Conservation (phyloP, 2,113 vertebrate genomes). For the Clarias batrachus region DNA sequence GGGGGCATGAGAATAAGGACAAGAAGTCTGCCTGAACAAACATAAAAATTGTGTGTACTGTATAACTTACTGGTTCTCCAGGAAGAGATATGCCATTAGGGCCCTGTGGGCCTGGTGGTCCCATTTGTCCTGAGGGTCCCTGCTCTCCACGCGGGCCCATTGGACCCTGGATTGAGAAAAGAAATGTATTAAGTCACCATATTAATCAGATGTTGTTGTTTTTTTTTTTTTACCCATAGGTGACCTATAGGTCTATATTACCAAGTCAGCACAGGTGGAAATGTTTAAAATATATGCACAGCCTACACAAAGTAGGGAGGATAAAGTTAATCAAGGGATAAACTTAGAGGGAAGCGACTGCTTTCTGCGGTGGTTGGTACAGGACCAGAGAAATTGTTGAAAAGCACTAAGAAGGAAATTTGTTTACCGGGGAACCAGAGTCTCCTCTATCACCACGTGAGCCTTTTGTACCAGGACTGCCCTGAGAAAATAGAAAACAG, state of each 20-base stretch:
- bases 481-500: conserved; percentile 74
- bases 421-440: conserved; percentile 81
- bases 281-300: not conserved
- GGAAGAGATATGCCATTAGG: conserved; percentile 92
- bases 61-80: conserved; percentile 87
- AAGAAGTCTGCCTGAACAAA: not conserved
- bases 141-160: conserved; percentile 86
- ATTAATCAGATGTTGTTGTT: not conserved
- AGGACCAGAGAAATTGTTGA: not conserved
- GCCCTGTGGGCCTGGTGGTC: conserved; percentile 93
- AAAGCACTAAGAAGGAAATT: not conserved
- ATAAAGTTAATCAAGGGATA: not conserved
- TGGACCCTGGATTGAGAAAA: conserved; percentile 74
- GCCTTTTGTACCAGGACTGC: conserved; percentile 88
- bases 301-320: not conserved
- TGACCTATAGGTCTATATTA: not conserved
- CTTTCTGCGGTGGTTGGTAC: not conserved
- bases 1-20: not conserved
- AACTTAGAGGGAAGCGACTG: not conserved
- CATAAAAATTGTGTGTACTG: not conserved
- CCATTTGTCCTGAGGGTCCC: conserved; percentile 84
- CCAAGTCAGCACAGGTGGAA: not conserved
- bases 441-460: conserved; percentile 91
- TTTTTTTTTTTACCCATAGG: not conserved
- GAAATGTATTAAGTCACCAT: conserved; percentile 14